Percentiles rank a stretch among this genome's conserved stretches.
phyloP scores from a whole-genome alignment of 2,888 invertebrate species.

The Eupithecia inturbata region DNA sequence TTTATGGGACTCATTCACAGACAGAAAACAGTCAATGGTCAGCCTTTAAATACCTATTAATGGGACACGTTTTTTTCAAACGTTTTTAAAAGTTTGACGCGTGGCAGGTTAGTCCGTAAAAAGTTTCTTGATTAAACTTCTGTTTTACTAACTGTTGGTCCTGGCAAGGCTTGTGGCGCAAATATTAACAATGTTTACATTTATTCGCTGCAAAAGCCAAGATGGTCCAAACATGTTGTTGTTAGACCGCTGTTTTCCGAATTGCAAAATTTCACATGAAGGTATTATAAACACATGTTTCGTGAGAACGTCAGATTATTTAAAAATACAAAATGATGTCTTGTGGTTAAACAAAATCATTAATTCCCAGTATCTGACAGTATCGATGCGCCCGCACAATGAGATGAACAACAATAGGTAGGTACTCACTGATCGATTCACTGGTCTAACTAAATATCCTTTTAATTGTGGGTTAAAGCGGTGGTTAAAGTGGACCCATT shows the following conservation, averaged over 20 bases:
- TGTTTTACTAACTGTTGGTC: background rate
- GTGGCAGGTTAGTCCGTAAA: conserved; percentile 7
- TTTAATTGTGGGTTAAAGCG: conserved; percentile 70
- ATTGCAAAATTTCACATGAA: background rate
- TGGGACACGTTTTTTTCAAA: conserved; percentile 52
- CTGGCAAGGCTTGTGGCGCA: background rate
- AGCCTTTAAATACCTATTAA: conserved; percentile 54
- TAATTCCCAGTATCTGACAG: conserved; percentile 26
- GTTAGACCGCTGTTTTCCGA: background rate
- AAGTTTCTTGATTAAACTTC: background rate
- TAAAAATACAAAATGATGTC: background rate
- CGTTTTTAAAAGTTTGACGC: conserved; percentile 23
- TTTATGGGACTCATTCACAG: conserved; percentile 72
- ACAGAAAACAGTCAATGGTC: conserved; percentile 62
- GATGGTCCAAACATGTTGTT: background rate
- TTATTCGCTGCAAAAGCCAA: no score
- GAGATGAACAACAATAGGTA: conserved; percentile 49
- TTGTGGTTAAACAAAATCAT: conserved; percentile 7
- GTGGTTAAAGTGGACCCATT: conserved; percentile 57
- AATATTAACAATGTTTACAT: background rate
- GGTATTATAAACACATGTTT: background rate
- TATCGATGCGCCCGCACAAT: conserved; percentile 21
- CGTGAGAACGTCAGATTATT: background rate
- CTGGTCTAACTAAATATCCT: conserved; percentile 70
- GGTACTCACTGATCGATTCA: conserved; percentile 65